Evolutionary conservation across 2,888 invertebrate genomes (phyloP).

Genomic region (Hemistola chrysoprasaria): DNA sequence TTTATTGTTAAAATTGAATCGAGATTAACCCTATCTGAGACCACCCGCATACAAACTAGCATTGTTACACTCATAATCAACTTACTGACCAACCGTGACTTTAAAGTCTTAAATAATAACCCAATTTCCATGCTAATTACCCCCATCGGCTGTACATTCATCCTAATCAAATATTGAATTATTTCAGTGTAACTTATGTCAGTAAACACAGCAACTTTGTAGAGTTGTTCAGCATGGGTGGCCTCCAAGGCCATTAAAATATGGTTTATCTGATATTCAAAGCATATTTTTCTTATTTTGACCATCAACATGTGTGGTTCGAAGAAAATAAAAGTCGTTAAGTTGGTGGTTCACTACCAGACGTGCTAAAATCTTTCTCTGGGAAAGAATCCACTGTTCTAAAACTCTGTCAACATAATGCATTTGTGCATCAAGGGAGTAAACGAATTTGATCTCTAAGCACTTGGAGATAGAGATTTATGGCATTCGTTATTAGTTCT

Average conservation of each 20-base stretch:
- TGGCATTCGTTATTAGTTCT: conserved; percentile 24
- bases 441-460: conserved; percentile 25
- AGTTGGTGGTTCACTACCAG: conserved; percentile 37
- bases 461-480: conserved; percentile 21
- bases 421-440: conserved; percentile 13
- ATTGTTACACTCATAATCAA: conserved; percentile 42
- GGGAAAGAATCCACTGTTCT: conserved; percentile 44
- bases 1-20: conserved; percentile 53
- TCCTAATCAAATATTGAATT: conserved; percentile 41
- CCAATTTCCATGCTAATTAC: conserved; percentile 41
- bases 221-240: conserved; percentile 43
- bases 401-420: conserved; percentile 19
- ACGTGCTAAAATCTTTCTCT: conserved; percentile 63
- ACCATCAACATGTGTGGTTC: conserved; percentile 19
- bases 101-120: conserved; percentile 25
- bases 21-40: conserved; percentile 57
- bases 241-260: conserved; percentile 36
- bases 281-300: conserved; percentile 22
- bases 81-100: conserved; percentile 27
- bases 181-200: conserved; percentile 8
- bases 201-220: conserved; percentile 28
- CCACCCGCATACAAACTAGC: conserved; percentile 60
- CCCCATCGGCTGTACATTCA: conserved; percentile 29
- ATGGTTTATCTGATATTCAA: conserved; percentile 27
- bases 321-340: conserved; percentile 49